Evolutionary conservation across 1,140 invertebrate species (phyloP), one percentile per base, ranked within the genome.

Genomic region (Glomeris maerens): DNA sequence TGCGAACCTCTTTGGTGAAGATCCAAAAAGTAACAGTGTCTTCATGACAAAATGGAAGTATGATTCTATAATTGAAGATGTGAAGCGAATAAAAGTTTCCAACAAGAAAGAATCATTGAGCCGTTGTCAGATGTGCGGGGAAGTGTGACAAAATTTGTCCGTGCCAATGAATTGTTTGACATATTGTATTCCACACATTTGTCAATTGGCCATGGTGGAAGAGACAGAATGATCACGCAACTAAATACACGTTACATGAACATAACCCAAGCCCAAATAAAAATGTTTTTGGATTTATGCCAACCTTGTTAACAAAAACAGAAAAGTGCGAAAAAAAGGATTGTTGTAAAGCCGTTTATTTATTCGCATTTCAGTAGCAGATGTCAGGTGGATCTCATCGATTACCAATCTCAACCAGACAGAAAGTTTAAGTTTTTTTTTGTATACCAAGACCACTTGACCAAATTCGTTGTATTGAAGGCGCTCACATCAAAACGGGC

Each of bases 321-420:
- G 21, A 36, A 42, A 17, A 4, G 17, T 17, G 17, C 4, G 36
- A 22, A 26, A 48, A 53, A 49, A 45, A 27, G 27, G 23, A 45
- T 45, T 49, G 40, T 45, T 49, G 28, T 38, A 45, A 45, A 53
- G 27, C 7, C 29, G 14, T 36, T 52, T 29, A 52, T 2, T 48
- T 41, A 22, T 26, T 48, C 23, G 3, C 31, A 42, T 47, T 50
- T 45, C 45, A 52, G 23, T 47, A 44, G 27, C 39, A 53, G 56
- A 36, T 67, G 65, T 52, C 67, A 72, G 62, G 61, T 73, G 13
- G 69, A 73, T 56, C 52, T 73, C 3, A 72, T 72, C 39, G 66
- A 71, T 55, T 53, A 66, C 27, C 69, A 72, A 55, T 60, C 62
- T 26, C 57, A 65, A 41, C 52, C 60, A 38, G 68, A 71, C 62